Percentiles rank a stretch among this genome's conserved stretches.
Evolutionary conservation across 2,888 invertebrate species (phyloP).

Genomic region (Spisula subtruncata): DNA sequence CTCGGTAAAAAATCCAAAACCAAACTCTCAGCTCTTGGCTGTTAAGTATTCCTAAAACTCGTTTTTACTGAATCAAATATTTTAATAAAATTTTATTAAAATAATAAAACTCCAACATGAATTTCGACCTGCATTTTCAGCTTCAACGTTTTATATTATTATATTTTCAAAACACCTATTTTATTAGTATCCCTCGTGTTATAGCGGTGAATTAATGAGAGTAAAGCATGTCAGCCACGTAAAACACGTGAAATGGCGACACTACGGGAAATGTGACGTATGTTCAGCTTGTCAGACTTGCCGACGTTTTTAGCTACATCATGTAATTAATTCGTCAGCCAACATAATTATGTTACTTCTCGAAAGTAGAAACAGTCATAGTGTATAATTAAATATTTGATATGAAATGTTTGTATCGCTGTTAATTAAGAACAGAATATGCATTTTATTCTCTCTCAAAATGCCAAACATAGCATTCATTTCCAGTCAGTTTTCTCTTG

Average conservation of each 20-base stretch:
- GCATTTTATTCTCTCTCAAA: too few species aligned
- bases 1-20: slow-evolving; percentile 1
- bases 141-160: background rate
- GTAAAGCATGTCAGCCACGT: background rate
- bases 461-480: too few species aligned
- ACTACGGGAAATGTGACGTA: slow-evolving; percentile 13
- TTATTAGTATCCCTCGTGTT: background rate
- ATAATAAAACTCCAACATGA: background rate
- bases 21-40: too few species aligned
- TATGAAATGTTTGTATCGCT: background rate
- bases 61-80: background rate
- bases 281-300: background rate
- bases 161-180: background rate
- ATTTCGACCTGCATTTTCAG: background rate
- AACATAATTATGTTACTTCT: background rate
- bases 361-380: background rate
- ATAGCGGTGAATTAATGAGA: background rate
- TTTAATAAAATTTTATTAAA: background rate
- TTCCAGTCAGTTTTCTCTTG: too few species aligned
- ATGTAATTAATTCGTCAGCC: background rate
- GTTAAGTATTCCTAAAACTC: background rate
- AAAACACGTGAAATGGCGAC: slow-evolving; percentile 31
- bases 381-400: too few species aligned
- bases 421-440: background rate
- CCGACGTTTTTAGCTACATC: background rate